Base-by-base conservation (phyloP, 2,888 invertebrate genomes). In the Sericinus montela region DNA sequence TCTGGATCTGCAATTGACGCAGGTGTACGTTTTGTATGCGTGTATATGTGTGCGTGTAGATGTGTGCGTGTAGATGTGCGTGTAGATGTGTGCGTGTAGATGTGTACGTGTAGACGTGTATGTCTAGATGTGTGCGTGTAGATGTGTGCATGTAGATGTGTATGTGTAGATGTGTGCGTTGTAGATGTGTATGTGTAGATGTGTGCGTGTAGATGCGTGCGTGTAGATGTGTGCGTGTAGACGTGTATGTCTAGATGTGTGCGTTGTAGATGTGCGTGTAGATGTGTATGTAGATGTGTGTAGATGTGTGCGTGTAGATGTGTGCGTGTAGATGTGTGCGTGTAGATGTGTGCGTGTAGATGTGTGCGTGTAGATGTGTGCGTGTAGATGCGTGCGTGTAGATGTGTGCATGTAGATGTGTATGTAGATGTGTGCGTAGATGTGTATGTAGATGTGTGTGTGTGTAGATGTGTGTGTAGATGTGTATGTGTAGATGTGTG, bases 221-320 rank as follows among this genome's bases (percentile, higher is more conserved):
- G 29, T 3, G 1, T 3, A 1, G 1, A 14, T n/a, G n/a, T 29
- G 10, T 8, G 29, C n/a, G 29, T n/a, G 29, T 1, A 3, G n/a
- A 1, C 14, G 8, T 7, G 6, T 1, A 3, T 11, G 3, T 5
- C 1, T 6, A 0, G 8, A 7, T 13, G 8, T 6, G 37, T 37
- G 14, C n/a, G 7, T n/a, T 10, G 16, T 30, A n/a, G 32, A 7
- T 14, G 19, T 0, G 41, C 19, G 28, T 16, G 40, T 32, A 68
- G 87, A 80, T 78, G 96, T 96, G 35, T n/a, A n/a, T n/a, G n/a
- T n/a, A n/a, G n/a, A n/a, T 16, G 1, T 16, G 16, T 37, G 36
- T 19, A 4, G 9, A 3, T 10, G 16, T 16, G 9, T 16, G 16
- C 9, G 36, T 13, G 1, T 3, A 10, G 3, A 10, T 29, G 10